phyloP scores from a whole-genome alignment of 2,113 vertebrate genomes.

The Rhipidura dahli region DNA sequence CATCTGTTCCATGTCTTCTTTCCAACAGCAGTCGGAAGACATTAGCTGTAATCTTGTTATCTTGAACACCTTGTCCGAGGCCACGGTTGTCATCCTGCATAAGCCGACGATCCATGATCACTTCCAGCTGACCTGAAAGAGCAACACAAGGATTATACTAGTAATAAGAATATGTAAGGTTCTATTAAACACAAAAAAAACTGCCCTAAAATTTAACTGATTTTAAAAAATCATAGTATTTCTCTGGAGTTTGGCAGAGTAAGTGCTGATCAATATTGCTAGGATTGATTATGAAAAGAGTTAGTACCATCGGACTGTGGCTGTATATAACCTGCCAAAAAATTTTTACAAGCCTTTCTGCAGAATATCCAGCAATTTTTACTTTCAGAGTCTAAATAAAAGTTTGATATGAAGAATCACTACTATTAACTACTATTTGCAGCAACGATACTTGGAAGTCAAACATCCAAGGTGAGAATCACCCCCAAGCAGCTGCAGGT shows the following conservation, averaged over 20 bases:
- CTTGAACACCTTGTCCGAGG: slow-evolving; percentile 91
- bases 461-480: neutral
- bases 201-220: neutral
- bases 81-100: slow-evolving; percentile 96
- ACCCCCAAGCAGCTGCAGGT: neutral
- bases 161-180: neutral
- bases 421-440: neutral
- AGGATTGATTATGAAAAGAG: neutral
- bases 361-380: neutral
- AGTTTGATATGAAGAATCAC: neutral
- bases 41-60: slow-evolving; percentile 90
- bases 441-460: neutral
- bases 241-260: neutral
- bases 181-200: neutral
- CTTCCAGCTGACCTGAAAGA: slow-evolving; percentile 86
- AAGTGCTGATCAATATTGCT: neutral
- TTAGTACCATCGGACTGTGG: neutral
- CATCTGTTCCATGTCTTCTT: slow-evolving; percentile 68
- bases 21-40: slow-evolving; percentile 86
- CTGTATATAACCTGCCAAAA: neutral
- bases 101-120: slow-evolving; percentile 90
- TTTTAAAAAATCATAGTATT: neutral
- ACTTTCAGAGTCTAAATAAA: neutral
- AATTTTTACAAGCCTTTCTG: neutral
- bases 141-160: neutral